Percentiles rank a stretch among this genome's conserved stretches.
Conservation (phyloP, 2,113 vertebrate species). For the Saccopteryx leptura region DNA sequence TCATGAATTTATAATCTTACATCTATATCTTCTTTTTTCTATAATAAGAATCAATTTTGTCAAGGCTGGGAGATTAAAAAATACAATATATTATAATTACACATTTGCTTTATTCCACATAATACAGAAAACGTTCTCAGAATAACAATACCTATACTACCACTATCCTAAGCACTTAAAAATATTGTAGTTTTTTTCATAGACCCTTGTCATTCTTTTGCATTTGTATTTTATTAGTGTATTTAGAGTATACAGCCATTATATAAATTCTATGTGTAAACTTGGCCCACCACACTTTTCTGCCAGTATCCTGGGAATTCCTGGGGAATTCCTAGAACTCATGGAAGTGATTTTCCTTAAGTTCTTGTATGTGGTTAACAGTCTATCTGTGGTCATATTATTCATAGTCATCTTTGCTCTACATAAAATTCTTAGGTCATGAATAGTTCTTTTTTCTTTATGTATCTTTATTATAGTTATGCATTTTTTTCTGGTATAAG, state of each 20-base stretch:
- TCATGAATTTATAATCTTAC: background rate
- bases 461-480: background rate
- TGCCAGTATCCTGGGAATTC: background rate
- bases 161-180: background rate
- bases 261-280: background rate
- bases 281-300: background rate
- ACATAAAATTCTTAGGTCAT: background rate
- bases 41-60: background rate
- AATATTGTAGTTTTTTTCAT: background rate
- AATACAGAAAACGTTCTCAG: background rate
- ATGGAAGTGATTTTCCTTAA: background rate
- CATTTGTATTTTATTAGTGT: background rate
- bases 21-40: background rate
- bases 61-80: background rate
- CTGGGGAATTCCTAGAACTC: background rate
- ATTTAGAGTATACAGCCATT: background rate
- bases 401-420: background rate
- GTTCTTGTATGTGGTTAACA: background rate
- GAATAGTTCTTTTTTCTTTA: background rate
- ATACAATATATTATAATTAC: background rate
- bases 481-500: background rate
- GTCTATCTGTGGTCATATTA: background rate
- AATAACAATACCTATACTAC: background rate
- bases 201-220: background rate
- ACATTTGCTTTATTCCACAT: background rate